These are phyloP conservation scores for Microcebus lehilahytsara DNA, from an alignment of 2,113 vertebrate genomes.

Conservation along the genomic window DNA sequence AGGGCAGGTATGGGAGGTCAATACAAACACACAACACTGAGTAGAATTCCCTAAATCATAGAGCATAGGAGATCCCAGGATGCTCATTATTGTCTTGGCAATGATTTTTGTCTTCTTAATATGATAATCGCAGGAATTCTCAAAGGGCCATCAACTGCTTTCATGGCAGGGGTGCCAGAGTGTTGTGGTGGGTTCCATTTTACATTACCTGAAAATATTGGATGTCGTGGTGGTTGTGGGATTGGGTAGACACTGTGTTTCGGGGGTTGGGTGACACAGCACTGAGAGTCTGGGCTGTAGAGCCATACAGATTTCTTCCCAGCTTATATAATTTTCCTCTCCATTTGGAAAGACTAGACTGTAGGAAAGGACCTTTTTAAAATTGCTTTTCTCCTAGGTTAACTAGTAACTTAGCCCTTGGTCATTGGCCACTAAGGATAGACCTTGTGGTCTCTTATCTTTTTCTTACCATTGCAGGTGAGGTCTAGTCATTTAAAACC, in stretches of 20 bases:
- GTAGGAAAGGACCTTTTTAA: neutral
- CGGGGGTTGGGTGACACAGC: neutral
- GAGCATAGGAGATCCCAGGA: neutral
- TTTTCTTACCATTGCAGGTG: neutral
- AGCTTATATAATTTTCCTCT: neutral
- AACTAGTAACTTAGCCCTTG: constrained; percentile 3
- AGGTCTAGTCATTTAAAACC: constrained; percentile 31
- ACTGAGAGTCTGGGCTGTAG: neutral
- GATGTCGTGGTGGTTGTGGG: neutral
- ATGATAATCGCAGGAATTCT: constrained; percentile 52
- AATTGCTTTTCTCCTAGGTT: neutral
- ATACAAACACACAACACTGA: neutral
- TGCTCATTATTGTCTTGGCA: constrained; percentile 52
- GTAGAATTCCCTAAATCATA: neutral
- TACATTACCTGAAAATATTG: neutral
- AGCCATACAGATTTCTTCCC: neutral
- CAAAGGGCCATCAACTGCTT: constrained; percentile 43
- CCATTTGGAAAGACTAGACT: neutral
- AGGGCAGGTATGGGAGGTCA: neutral
- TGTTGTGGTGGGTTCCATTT: constrained; percentile 5
- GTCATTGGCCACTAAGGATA: neutral
- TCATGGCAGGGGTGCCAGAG: constrained; percentile 49
- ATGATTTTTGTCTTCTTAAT: constrained; percentile 36
- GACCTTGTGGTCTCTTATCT: neutral
- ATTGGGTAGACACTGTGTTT: constrained; percentile 23